Evolutionary conservation across 2,888 invertebrate species (phyloP).

Genomic region (Idaea biselata): DNA sequence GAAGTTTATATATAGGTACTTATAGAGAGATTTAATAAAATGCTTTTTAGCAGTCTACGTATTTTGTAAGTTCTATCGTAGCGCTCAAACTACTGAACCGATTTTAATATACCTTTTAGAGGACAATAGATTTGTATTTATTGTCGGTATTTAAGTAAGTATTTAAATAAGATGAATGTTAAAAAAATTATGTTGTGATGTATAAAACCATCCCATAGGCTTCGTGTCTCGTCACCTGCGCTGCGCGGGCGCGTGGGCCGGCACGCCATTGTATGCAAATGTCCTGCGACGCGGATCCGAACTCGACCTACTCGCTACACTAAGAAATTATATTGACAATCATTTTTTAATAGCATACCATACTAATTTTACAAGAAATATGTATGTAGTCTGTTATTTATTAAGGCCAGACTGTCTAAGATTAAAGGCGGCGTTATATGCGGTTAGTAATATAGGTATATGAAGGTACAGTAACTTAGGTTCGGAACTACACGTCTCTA

Average conservation of each 20-base stretch:
- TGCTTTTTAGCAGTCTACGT: no score
- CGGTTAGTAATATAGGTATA: no score
- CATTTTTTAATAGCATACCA: constrained; percentile 24
- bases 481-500: no score
- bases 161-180: background rate
- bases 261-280: constrained; percentile 58
- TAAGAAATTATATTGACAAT: constrained; percentile 50
- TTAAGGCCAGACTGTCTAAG: background rate
- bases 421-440: no score
- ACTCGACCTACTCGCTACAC: constrained; percentile 38
- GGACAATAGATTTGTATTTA: no score
- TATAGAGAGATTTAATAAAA: no score
- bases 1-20: no score
- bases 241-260: constrained; percentile 48
- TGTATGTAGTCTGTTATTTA: background rate
- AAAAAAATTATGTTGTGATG: constrained; percentile 10
- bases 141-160: no score
- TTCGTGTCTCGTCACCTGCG: constrained; percentile 66
- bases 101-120: no score
- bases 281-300: constrained; percentile 35
- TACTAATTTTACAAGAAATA: background rate
- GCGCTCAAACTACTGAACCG: no score
- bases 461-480: no score
- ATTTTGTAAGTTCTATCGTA: no score
- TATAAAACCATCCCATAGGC: constrained; percentile 33